Evolutionary conservation across 2,888 invertebrate species (phyloP).

Genomic region (Pristionchus arcanus): DNA sequence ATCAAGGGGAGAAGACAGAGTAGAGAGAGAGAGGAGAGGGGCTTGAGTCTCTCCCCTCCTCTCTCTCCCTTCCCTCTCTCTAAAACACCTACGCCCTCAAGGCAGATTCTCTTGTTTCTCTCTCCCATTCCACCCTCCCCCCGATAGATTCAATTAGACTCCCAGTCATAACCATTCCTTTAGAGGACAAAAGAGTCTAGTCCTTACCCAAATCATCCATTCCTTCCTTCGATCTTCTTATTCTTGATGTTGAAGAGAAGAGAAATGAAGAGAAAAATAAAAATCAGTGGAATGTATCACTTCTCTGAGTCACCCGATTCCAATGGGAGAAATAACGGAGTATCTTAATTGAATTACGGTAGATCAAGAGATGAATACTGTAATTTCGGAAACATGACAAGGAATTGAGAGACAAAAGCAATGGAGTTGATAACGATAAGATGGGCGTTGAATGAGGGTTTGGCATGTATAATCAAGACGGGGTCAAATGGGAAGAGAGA

Average conservation of each 20-base stretch:
- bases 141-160: conserved; percentile 21
- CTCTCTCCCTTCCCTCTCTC: neutral
- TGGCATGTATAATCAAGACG: conserved; percentile 12
- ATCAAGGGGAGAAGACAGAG: neutral
- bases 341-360: neutral
- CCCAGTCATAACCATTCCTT: neutral
- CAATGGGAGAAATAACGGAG: neutral
- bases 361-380: neutral
- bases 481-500: conserved; percentile 14
- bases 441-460: neutral
- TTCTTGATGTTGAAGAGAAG: neutral
- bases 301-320: neutral
- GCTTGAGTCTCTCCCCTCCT: conserved; percentile 15
- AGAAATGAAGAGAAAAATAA: neutral
- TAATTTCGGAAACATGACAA: neutral
- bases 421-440: neutral
- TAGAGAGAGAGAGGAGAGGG: conserved; percentile 33
- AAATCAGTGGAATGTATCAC: conserved; percentile 24
- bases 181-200: neutral
- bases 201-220: conserved; percentile 38
- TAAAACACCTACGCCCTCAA: conserved; percentile 49
- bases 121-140: neutral
- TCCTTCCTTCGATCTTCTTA: neutral
- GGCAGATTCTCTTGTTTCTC: conserved; percentile 1
- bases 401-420: neutral